phyloP scores from a whole-genome alignment of 2,113 vertebrate species.

The Echinops telfairi region DNA sequence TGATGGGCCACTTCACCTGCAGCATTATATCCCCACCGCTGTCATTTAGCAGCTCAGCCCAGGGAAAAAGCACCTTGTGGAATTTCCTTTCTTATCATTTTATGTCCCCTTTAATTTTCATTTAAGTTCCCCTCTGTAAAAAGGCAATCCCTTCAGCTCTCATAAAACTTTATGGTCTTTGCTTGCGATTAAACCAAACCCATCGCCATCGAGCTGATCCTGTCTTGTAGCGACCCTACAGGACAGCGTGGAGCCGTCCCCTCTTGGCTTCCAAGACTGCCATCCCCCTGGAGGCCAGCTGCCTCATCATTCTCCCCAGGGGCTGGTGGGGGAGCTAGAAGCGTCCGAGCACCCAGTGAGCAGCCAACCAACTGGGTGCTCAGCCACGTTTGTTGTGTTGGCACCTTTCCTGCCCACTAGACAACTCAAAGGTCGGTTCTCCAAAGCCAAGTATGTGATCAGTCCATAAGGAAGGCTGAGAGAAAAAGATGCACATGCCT shows the following conservation, averaged over 20 bases:
- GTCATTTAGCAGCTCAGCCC: conserved; percentile 35
- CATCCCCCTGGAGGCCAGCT: neutral
- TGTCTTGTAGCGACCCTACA: neutral
- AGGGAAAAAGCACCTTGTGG: conserved; percentile 67
- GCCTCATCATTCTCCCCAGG: neutral
- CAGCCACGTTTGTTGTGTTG: neutral
- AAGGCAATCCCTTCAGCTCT: conserved; percentile 76
- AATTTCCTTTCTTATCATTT: conserved; percentile 74
- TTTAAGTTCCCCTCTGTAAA: conserved; percentile 67
- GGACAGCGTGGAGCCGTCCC: neutral
- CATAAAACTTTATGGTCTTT: conserved; percentile 80
- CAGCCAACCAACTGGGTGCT: neutral
- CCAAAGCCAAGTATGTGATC: conserved; percentile 75
- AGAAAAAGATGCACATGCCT: neutral
- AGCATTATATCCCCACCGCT: neutral
- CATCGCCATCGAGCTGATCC: neutral
- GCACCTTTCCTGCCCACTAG: conserved; percentile 67
- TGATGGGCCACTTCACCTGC: neutral
- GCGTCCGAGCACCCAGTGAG: neutral
- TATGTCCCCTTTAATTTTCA: conserved; percentile 78
- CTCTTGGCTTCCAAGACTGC: neutral
- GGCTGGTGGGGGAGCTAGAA: neutral
- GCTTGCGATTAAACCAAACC: conserved; percentile 44
- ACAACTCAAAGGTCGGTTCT: conserved; percentile 71
- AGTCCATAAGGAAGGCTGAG: conserved; percentile 56